These are phyloP conservation scores for Trididemnum clinides DNA, from an alignment of 23 tunicate species.

Conservation along the genomic window DNA sequence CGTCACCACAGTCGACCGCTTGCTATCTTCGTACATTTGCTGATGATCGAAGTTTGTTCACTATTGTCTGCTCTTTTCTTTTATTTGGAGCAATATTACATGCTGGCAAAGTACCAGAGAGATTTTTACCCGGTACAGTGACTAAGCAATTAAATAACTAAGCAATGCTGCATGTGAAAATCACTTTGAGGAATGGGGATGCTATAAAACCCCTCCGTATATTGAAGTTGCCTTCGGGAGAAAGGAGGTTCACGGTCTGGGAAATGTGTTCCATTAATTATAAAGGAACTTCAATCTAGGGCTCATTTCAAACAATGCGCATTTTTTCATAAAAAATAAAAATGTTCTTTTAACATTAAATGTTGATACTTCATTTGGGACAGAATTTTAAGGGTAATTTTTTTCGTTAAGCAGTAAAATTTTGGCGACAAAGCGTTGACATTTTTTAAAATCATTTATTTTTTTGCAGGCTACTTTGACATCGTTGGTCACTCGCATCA, in stretches of 20 bases:
- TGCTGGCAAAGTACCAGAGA: constrained; percentile 42
- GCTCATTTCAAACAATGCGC: no score
- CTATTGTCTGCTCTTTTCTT: neutral
- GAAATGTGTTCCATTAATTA: no score
- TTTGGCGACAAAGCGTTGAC: neutral
- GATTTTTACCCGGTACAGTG: constrained; percentile 52
- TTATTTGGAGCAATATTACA: constrained; percentile 22
- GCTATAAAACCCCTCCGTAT: no score
- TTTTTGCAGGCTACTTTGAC: constrained; percentile 64
- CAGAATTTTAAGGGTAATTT: neutral
- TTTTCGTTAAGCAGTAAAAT: neutral
- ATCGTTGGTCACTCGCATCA: constrained; percentile 85
- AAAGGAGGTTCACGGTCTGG: no score
- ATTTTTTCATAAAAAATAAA: no score
- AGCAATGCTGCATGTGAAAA: no score
- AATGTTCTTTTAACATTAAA: no score
- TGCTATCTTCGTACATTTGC: neutral
- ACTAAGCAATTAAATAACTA: no score
- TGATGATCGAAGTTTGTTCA: neutral
- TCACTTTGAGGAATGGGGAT: no score
- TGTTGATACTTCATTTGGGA: neutral
- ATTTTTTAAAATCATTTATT: neutral
- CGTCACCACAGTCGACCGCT: no score
- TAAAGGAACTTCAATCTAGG: no score
- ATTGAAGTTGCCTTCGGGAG: no score